Base-by-base conservation (phyloP, 1,140 invertebrate species). In the Drosophila sucinea region DNA sequence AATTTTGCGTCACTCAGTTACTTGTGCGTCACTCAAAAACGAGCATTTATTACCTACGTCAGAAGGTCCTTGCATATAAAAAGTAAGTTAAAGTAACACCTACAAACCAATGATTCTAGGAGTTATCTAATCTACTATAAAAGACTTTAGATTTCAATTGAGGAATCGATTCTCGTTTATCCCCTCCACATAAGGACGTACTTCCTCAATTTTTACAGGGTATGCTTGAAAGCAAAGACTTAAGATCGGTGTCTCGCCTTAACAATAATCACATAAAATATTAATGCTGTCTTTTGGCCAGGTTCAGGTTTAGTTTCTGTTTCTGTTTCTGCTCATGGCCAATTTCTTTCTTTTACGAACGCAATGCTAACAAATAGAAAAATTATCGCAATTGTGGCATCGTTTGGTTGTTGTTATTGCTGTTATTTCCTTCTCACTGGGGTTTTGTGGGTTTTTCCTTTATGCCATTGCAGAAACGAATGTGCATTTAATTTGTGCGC, bases 311-410 rank as follows among this genome's bases (percentile, higher is more conserved):
- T 51, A 67, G 71, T 73, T 81, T 79, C 67, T 72, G 84, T 77
- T 63, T 68, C 57, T 64, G 71, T 73, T 81, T 79, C 67, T 72
- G 84, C 73, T 89, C 84, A 80, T 70, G 80, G 84, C 84, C 83
- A 87, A 89, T 87, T 87, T 87, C 84, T 89, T 83, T 87, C 23
- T 17, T 17, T 17, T 17, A 17, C 23, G 8, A 89, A 89, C 80
- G 84, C 85, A 87, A 75, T 76, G 77, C 84, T 89, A 89, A 89
- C 84, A 89, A 89, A 89, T 89, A 89, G 84, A 89, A 89, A 89
- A 90, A 89, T 89, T 89, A 89, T 89, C 84, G 84, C 80, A 89
- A 89, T 90, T 90, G 85, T 89, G 86, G 84, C 85, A 89, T 89
- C 84, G 81, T 89, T 77, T 83, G 44, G 23, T 51, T 51, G 17